Base-by-base conservation (phyloP, 2,113 vertebrate species). In the Chionodraco myersi region DNA sequence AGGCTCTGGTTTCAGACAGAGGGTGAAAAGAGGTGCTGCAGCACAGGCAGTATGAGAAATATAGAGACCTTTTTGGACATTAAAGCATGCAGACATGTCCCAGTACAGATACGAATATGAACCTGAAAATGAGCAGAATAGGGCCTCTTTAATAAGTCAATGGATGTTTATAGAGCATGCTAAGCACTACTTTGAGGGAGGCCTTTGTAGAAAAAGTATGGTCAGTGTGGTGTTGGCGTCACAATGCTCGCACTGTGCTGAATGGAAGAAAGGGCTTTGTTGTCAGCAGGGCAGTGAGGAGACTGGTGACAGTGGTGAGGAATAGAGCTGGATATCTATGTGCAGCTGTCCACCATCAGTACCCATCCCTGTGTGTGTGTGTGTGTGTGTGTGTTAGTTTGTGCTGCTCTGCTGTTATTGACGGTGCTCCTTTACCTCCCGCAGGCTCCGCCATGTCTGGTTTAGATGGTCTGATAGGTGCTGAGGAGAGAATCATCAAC, bases 401-500 rank as follows among this genome's bases (percentile, higher is more conserved):
- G 47, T 44, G 69, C 59, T 63, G 7, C 30, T 72, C 71, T 30
- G 45, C 65, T 71, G 54, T 74, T 63, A 60, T 53, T 92, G 78
- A 87, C 75, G 6, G 30, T 54, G 45, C 58, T 77, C 10, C 34
- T 67, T 75, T 51, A 30, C 71, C 87, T 65, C 83, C 80, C 49
- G n/a, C 95, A 99, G 98, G 98, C 56, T 99, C 98, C 36, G 98
- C 95, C 63, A 94, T 96, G 91, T 96, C 95, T 0, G 96, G 96
- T 74, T 89, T 97, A 76, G 96, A 98, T 0, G 96, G 96, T 18
- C 94, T 99, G 90, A 97, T 98, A 0, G 98, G 97, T 0, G 95
- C 97, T 0, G 97, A 99, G 84, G 97, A 99, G 84, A 97, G 96
- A 86, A 94, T 96, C 84, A 97, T 99, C 87, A 99, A 97, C 95